Evolutionary conservation across 2,113 vertebrate genomes (phyloP).

Genomic region (Paradisaea rubra): DNA sequence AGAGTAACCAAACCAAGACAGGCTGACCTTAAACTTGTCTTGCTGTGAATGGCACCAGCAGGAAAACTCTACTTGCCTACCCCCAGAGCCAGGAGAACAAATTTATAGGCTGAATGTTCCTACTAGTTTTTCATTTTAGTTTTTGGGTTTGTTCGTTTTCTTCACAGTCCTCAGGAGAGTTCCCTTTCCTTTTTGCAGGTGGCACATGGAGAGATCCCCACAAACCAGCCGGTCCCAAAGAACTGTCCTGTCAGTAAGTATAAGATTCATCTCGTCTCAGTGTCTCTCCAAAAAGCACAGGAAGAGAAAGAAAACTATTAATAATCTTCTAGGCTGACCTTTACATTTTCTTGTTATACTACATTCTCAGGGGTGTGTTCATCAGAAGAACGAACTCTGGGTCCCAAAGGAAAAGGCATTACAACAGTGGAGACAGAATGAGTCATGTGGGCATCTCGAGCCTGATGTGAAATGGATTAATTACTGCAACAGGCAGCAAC

Average conservation of each 20-base stretch:
- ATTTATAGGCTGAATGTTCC: not conserved
- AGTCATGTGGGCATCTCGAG: not conserved
- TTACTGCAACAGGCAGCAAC: not conserved
- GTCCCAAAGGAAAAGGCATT: not conserved
- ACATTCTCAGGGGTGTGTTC: slow-evolving; percentile 5
- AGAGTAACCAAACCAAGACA: not conserved
- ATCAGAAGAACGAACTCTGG: not conserved
- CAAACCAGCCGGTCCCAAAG: not conserved
- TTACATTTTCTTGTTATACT: slow-evolving; percentile 8
- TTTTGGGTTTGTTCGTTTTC: not conserved
- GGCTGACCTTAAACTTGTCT: not conserved
- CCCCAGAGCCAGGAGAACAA: not conserved
- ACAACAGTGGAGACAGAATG: not conserved
- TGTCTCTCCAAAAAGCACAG: not conserved
- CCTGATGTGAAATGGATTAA: not conserved
- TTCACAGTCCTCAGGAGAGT: not conserved
- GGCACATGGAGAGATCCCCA: not conserved
- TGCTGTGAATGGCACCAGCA: not conserved
- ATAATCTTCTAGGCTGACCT: slow-evolving; percentile 8
- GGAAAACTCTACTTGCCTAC: not conserved
- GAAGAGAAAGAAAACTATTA: not conserved
- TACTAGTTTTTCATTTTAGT: not conserved
- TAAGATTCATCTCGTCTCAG: not conserved
- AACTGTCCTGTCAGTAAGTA: not conserved
- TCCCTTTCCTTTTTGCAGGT: not conserved